These are phyloP conservation scores for Perizoma flavofasciatum DNA, from an alignment of 2,888 invertebrate genomes.

Conservation along the genomic window DNA sequence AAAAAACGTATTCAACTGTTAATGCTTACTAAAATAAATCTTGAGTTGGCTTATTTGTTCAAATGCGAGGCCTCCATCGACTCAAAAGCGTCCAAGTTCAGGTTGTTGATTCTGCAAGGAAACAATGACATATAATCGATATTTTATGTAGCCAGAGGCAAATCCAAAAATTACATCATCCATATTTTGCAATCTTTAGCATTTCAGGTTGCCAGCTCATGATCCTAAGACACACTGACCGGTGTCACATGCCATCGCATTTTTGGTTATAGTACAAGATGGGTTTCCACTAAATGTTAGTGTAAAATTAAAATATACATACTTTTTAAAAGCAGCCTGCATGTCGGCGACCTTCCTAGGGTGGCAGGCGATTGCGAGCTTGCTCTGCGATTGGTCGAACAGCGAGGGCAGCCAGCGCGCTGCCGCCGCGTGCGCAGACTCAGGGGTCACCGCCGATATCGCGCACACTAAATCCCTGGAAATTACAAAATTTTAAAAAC, in stretches of 20 bases:
- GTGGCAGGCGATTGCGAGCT: conserved; percentile 90
- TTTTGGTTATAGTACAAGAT: no score
- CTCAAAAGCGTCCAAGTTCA: conserved; percentile 83
- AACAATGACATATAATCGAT: conserved; percentile 10
- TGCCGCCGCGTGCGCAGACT: conserved; percentile 87
- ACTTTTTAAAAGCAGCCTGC: conserved; percentile 87
- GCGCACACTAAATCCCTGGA: conserved; percentile 86
- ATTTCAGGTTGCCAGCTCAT: no score
- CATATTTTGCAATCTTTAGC: no score
- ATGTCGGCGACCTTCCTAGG: conserved; percentile 89
- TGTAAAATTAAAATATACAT: conserved; percentile 34
- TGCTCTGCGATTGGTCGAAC: conserved; percentile 84
- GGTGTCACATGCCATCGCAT: no score
- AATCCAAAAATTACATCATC: no score
- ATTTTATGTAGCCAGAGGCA: neutral
- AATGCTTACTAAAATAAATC: conserved; percentile 28
- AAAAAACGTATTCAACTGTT: conserved; percentile 33
- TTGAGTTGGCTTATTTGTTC: conserved; percentile 67
- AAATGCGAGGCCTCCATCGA: conserved; percentile 86
- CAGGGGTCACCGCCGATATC: conserved; percentile 86
- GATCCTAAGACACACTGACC: no score
- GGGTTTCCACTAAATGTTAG: no score
- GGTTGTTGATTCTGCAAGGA: conserved; percentile 80
- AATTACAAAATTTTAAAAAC: neutral
- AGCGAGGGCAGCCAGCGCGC: conserved; percentile 88